Evolutionary conservation across 1,140 invertebrate genomes (phyloP), one percentile per base, ranked within the genome.

Genomic region (Aleiodes sp.): DNA sequence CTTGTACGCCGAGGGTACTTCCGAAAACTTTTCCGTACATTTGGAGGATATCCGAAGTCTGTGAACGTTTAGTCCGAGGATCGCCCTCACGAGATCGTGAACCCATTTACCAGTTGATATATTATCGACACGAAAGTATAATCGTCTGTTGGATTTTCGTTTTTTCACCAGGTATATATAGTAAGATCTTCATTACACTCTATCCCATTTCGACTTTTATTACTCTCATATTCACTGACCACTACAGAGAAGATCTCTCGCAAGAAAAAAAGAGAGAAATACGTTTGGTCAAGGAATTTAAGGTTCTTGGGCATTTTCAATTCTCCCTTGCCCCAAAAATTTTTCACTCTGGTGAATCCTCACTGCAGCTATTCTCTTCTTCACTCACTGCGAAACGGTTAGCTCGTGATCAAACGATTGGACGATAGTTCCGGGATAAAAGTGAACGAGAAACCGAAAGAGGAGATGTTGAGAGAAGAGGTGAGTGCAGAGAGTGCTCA

Each of bases 121-220:
- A 82, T 84, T 83, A 82, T 80, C 79, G 75, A 77, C 76, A 73
- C 76, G 77, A 82, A 82, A 80, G 78, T 82, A 82, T 83, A 83
- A 84, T 84, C 81, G 79, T 56, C 66, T 61, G 9, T 63, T n/a
- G 41, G 33, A 21, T 65, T 60, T 62, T 52, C 43, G 43, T 35
- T 70, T 31, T 46, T 31, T 37, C 37, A 28, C 16, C 43, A 46
- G 43, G 39, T 46, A n/a, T 8, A 63, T n/a, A n/a, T n/a, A n/a
- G n/a, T n/a, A n/a, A n/a, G n/a, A n/a, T 9, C 14, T 41, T 39
- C 19, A 24, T 63, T 63, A 63, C 39, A 26, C 61, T 63, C 61
- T 41, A 41, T 21, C 4, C 3, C 28, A 61, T 35, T 61, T 61
- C 29, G n/a, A n/a, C n/a, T n/a, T n/a, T n/a, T n/a, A n/a, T n/a